phyloP scores from a whole-genome alignment of 2,888 invertebrate genomes.

The Clostera curtula region DNA sequence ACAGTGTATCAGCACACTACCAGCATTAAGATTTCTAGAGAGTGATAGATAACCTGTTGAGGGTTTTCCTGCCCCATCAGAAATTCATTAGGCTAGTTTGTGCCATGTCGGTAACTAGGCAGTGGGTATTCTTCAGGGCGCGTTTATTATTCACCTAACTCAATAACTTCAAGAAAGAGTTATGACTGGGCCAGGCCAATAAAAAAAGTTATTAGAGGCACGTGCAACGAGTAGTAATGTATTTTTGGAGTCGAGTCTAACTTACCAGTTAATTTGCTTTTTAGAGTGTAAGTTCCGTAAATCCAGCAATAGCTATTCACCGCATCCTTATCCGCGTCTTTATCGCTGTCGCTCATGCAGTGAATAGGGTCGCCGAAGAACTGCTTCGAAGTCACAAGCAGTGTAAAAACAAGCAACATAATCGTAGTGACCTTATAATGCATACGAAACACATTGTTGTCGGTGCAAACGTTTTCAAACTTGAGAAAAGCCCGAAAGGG shows the following conservation, averaged over 20 bases:
- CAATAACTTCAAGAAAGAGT: too few relatives aligned
- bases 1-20: too few relatives aligned
- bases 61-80: too few relatives aligned
- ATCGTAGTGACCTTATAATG: conserved; percentile 84
- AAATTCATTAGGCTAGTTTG: too few relatives aligned
- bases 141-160: too few relatives aligned
- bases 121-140: too few relatives aligned
- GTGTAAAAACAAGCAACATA: conserved; percentile 81
- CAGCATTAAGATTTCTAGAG: too few relatives aligned
- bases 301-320: conserved; percentile 88
- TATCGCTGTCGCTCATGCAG: conserved; percentile 75
- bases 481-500: conserved; percentile 80
- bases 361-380: conserved; percentile 91
- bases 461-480: conserved; percentile 79
- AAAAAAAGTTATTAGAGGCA: too few relatives aligned
- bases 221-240: too few relatives aligned
- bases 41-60: too few relatives aligned
- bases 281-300: conserved; percentile 80
- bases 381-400: conserved; percentile 86
- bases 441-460: conserved; percentile 83
- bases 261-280: conserved; percentile 55
- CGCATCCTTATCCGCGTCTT: conserved; percentile 70
- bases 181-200: too few relatives aligned
- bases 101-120: too few relatives aligned
- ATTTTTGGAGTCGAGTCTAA: conserved; percentile 2